Conservation (phyloP, 2,797 vertebrate species). For the Sebastes oblongus region DNA sequence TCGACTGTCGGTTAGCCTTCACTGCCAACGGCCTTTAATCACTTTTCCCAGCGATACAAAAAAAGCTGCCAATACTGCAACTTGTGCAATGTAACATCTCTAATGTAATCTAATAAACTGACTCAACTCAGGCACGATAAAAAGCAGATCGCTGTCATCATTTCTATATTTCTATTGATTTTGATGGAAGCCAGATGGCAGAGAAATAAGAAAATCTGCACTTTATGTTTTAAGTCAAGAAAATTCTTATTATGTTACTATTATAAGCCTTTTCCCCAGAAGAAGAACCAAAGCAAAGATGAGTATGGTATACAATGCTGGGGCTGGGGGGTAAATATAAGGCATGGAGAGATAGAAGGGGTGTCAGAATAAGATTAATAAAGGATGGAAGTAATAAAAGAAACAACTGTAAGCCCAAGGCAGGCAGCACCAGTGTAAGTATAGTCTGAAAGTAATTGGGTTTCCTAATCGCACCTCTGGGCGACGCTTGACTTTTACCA, state of each 20-base stretch:
- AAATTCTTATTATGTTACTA: neutral
- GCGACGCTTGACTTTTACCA: constrained; percentile 81
- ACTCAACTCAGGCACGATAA: constrained; percentile 32
- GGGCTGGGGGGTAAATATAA: constrained; percentile 3
- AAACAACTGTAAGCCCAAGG: constrained; percentile 80
- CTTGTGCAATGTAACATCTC: constrained; percentile 55
- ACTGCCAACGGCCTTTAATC: constrained; percentile 67
- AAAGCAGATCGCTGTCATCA: constrained; percentile 40
- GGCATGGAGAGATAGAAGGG: constrained; percentile 34
- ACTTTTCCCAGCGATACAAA: constrained; percentile 50
- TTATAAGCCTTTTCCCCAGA: neutral
- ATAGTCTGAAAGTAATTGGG: constrained; percentile 82
- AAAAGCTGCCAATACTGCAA: constrained; percentile 49
- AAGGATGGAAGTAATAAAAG: constrained; percentile 80
- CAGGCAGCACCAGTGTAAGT: constrained; percentile 67
- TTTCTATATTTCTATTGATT: constrained; percentile 33
- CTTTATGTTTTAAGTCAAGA: neutral
- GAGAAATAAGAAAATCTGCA: neutral
- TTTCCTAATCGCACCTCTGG: constrained; percentile 84
- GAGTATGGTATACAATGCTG: neutral
- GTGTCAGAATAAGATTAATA: constrained; percentile 77
- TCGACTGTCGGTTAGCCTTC: constrained; percentile 56
- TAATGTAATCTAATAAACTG: constrained; percentile 59
- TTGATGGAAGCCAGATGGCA: constrained; percentile 19
- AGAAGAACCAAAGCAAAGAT: constrained; percentile 26